Evolutionary conservation across 1,140 invertebrate genomes (phyloP).

Genomic region (Euwallacea fornicatus): DNA sequence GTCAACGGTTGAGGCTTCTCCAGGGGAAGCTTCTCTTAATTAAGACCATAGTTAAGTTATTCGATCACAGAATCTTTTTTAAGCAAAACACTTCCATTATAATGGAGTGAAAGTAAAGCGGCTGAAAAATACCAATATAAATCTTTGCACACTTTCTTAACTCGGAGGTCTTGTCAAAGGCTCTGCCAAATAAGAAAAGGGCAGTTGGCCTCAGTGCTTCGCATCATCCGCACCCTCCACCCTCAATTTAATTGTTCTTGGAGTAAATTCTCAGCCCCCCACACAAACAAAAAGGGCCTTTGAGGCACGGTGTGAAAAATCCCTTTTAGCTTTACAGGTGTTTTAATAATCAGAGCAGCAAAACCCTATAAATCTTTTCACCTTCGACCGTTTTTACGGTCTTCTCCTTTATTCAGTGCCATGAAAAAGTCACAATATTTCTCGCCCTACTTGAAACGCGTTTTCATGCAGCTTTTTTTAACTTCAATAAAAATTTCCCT

Average conservation of each 20-base stretch:
- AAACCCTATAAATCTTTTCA: constrained; percentile 26
- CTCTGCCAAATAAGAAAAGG: too few relatives aligned
- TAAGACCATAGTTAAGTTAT: too few relatives aligned
- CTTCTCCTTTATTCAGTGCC: constrained; percentile 20
- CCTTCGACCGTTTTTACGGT: constrained; percentile 23
- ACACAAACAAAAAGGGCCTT: constrained; percentile 9
- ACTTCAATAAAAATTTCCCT: constrained; percentile 20
- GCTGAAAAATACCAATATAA: too few relatives aligned
- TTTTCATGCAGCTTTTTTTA: constrained; percentile 25
- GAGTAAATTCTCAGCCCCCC: neutral
- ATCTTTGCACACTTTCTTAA: too few relatives aligned
- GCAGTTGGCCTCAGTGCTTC: too few relatives aligned
- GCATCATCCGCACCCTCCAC: too few relatives aligned
- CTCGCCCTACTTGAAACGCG: constrained; percentile 20
- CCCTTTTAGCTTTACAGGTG: constrained; percentile 22
- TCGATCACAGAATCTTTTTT: too few relatives aligned
- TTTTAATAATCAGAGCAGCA: constrained; percentile 28
- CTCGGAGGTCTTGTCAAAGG: too few relatives aligned
- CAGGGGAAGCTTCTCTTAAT: too few relatives aligned
- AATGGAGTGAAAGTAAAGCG: too few relatives aligned
- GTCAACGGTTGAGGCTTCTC: too few relatives aligned
- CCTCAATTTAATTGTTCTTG: neutral
- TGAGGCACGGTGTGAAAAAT: constrained; percentile 18
- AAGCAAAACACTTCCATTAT: too few relatives aligned
- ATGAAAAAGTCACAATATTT: constrained; percentile 32